Evolutionary conservation across 1,140 invertebrate genomes (phyloP).

Genomic region (Diachasma alloeum): DNA sequence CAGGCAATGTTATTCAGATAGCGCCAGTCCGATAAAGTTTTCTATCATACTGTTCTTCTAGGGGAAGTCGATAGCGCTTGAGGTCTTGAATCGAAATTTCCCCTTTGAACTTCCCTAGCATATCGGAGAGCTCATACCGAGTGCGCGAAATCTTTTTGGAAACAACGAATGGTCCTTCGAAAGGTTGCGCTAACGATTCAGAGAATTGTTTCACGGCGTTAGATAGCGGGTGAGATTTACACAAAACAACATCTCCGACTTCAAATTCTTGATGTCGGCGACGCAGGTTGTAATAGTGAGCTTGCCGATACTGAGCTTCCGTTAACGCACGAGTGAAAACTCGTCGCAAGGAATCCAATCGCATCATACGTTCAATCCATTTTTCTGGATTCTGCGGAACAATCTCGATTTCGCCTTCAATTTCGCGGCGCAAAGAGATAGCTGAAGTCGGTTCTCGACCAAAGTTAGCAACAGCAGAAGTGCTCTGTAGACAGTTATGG

Average conservation of each 20-base stretch:
- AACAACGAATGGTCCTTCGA: slow-evolving; percentile 50
- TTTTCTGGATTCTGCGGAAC: neutral
- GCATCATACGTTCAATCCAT: slow-evolving; percentile 25
- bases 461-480: slow-evolving; percentile 25
- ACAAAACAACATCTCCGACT: no score
- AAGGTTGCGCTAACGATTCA: slow-evolving; percentile 49
- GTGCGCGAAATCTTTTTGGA: slow-evolving; percentile 26
- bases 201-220: slow-evolving; percentile 38
- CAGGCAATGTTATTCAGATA: no score
- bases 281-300: no score
- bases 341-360: slow-evolving; percentile 11
- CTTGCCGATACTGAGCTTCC: slow-evolving; percentile 19
- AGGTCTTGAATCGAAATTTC: no score
- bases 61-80: no score
- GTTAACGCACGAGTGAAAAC: slow-evolving; percentile 10
- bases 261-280: no score
- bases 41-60: no score
- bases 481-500: slow-evolving; percentile 22
- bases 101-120: no score
- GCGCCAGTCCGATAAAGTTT: neutral
- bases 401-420: no score
- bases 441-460: no score
- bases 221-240: slow-evolving; percentile 40
- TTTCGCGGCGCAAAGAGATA: no score
- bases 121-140: no score